Evolutionary conservation across 1,140 invertebrate species (phyloP), one percentile per base, ranked within the genome.

Genomic region (Augochlora pura): DNA sequence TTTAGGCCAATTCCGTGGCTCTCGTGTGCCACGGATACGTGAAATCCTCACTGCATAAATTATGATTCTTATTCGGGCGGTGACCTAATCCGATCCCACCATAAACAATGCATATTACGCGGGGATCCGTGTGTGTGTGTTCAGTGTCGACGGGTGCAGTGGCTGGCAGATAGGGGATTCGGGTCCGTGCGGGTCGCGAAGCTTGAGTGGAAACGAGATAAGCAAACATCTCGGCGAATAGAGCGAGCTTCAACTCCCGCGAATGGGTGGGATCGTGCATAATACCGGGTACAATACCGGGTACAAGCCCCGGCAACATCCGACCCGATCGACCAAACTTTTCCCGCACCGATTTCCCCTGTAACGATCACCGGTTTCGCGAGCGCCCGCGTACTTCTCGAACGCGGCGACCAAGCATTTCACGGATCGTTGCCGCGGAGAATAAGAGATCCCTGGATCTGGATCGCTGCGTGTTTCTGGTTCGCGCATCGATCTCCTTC

Each of bases 41-140:
- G 83, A 88, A 86, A 84, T 83, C 79, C 12, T 46, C 42, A 10
- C 42, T 46, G 87, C 85, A 85, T 60, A 12, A 5, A 60, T 12
- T 12, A 12, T 0, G 57, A 16, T 62, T 62, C 25, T 32, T 60
- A 60, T 27, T 10, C 25, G 14, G 25, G 10, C 5, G 60, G 25
- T 5, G 49, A 52, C 18, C 49, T 52, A 52, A 52, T 14, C 49
- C 16, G 18, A 52, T 52, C 49, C 49, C 49, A 21, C 16, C 49
- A 52, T 52, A 52, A 52, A 52, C 49, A 52, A 52, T 52, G 49
- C 49, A 21, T 57, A 57, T 57, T n/a, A 57, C n/a, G 54, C 54
- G 54, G 42, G 10, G 54, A n/a, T n/a, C n/a, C n/a, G 21, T 54
- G 49, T 52, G 39, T 52, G 18, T 18, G 46, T 63, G 27, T 73